Evolutionary conservation across 2,888 invertebrate genomes (phyloP), one percentile per base, ranked within the genome.

Genomic region (Anoplius nigerrimus): DNA sequence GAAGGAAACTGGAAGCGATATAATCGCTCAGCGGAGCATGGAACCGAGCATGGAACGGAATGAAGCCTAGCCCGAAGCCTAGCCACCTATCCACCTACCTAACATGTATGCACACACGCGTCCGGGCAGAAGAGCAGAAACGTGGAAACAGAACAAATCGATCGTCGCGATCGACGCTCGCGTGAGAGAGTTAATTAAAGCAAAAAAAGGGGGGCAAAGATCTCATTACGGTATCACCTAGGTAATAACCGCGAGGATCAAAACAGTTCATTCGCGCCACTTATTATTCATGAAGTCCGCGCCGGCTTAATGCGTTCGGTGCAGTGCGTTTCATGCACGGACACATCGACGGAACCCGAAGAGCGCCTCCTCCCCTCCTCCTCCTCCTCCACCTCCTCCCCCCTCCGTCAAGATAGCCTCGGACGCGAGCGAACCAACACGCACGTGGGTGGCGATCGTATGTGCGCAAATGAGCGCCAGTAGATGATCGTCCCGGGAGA

Each of bases 281-380:
- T 78, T 79, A 76, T 78, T 78, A 78, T 78, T 78, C 79, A 78
- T 78, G 74, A 72, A 78, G 48, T 68, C 71, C 62, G 42, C 1
- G 42, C 52, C 57, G 66, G 71, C 66, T 78, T 34, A 78, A 78
- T 78, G 76, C 66, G 71, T 71, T 68, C 71, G 71, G 54, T 61
- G 70, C 66, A 27, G 60, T 60, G 60, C 56, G 61, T 53, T n/a
- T 68, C 51, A 57, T 66, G 53, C 57, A 45, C 24, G 51, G 45
- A 24, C 60, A 4, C 18, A 27, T 16, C 53, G 59, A 65, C 53
- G 0, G 34, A 27, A 58, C 56, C 60, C 58, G 51, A 52, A 13
- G 42, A 3, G 60, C 16, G 52, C 18, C 18, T 15, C 58, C 21
- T 43, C 34, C 58, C 11, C 34, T 34, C n/a, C n/a, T n/a, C n/a